Conservation (phyloP, 92 coral and sea anemone genomes). For the Palythoa caribaeorum region DNA sequence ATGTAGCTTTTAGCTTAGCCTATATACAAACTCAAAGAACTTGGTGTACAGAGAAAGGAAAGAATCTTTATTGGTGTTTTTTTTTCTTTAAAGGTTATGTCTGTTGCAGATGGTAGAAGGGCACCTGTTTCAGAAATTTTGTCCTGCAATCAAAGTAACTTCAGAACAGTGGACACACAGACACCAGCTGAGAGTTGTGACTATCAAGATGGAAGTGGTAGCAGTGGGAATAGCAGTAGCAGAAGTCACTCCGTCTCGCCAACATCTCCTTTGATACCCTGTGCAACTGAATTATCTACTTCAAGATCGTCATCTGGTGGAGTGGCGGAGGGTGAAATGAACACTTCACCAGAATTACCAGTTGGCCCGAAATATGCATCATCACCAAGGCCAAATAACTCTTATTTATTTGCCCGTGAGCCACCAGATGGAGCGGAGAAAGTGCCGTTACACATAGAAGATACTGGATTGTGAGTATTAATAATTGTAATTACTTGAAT, state of each 20-base stretch:
- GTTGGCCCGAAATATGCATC: conserved; percentile 89
- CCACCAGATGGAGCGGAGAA: conserved; percentile 99
- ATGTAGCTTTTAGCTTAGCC: not conserved
- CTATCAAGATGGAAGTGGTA: conserved; percentile 72
- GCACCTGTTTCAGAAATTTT: conserved; percentile 85
- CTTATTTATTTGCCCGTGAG: conserved; percentile 92
- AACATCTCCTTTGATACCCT: conserved; percentile 78
- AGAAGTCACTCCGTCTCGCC: conserved; percentile 92
- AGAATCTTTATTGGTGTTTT: not conserved
- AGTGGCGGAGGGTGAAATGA: conserved; percentile 70
- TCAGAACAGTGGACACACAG: conserved; percentile 83
- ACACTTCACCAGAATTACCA: conserved; percentile 83
- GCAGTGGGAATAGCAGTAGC: conserved; percentile 80
- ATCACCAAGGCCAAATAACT: conserved; percentile 93
- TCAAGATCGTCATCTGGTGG: conserved; percentile 91
- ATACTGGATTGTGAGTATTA: conserved; percentile 74
- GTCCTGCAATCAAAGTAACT: conserved; percentile 52
- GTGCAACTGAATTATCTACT: conserved; percentile 81
- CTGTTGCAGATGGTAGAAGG: conserved; percentile 90
- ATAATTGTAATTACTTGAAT: not conserved
- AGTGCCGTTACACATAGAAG: conserved; percentile 90
- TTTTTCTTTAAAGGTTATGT: conserved; percentile 55
- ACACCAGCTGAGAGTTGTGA: conserved; percentile 83
- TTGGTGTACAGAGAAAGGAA: not conserved
- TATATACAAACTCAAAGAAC: not conserved